Percentiles rank a stretch among this genome's conserved stretches.
Evolutionary conservation across 2,113 vertebrate species (phyloP).

Genomic region (Mystacornis crossleyi): DNA sequence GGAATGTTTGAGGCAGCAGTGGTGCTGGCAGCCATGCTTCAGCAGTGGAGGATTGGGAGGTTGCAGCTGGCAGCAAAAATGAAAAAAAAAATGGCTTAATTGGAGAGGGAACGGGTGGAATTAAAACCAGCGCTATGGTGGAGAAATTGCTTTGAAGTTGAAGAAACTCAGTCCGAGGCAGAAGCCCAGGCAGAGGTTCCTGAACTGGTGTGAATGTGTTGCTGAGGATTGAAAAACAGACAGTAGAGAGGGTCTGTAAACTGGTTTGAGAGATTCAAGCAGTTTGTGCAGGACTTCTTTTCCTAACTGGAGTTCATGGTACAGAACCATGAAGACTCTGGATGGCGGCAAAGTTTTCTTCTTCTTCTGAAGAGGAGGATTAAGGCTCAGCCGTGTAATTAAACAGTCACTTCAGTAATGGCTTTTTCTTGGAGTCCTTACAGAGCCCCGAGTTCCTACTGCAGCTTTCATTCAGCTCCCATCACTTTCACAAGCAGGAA

Average conservation of each 20-base stretch:
- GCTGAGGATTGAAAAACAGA: not conserved
- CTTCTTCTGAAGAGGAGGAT: not conserved
- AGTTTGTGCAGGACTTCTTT: not conserved
- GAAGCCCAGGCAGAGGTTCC: not conserved
- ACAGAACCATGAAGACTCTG: not conserved
- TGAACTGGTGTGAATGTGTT: not conserved
- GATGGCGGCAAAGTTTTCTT: not conserved
- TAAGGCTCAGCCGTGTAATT: not conserved
- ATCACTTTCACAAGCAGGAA: not conserved
- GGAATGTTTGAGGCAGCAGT: not conserved
- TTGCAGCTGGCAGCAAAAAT: rapidly evolving
- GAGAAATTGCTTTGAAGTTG: not conserved
- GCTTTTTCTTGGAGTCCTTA: constrained; percentile 4
- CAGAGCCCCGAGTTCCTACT: not conserved
- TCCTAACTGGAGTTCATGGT: not conserved
- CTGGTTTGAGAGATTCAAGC: not conserved
- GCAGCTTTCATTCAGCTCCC: not conserved
- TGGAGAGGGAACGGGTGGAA: not conserved
- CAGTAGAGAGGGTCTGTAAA: not conserved
- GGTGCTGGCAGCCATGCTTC: not conserved
- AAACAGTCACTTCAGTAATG: not conserved
- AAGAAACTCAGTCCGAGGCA: not conserved
- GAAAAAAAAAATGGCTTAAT: not conserved
- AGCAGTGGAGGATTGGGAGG: not conserved
- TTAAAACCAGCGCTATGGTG: not conserved